Percentiles rank a stretch among this genome's conserved stretches.
phyloP scores from a whole-genome alignment of 2,113 vertebrate genomes.

The Psephotus haematonotus region DNA sequence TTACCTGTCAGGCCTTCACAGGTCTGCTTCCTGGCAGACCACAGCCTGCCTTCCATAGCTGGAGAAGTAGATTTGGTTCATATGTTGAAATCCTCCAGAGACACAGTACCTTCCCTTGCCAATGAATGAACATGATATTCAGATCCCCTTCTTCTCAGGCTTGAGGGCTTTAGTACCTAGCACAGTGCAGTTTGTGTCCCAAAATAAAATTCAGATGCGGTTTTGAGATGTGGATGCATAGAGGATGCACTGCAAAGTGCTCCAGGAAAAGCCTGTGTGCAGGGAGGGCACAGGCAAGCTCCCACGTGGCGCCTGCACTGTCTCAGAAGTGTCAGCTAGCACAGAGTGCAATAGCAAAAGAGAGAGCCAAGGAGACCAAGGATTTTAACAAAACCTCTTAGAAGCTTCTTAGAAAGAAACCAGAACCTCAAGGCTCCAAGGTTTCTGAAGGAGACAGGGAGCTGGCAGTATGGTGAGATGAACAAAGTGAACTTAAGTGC shows the following conservation, averaged over 20 bases:
- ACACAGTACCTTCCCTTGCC: background rate
- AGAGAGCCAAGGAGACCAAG: background rate
- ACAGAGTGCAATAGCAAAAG: background rate
- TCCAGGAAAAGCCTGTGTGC: background rate
- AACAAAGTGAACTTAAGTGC: background rate
- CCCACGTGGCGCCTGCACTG: accelerated
- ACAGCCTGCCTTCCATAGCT: background rate
- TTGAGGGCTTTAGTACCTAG: background rate
- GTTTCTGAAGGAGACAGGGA: background rate
- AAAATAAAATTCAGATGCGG: background rate
- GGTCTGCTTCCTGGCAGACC: background rate
- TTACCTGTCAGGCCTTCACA: background rate
- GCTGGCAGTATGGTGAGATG: background rate
- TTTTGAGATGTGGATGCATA: background rate
- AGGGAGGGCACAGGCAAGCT: background rate
- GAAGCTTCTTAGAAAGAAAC: background rate
- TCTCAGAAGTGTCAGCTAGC: background rate
- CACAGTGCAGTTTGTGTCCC: background rate
- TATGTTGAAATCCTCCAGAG: background rate
- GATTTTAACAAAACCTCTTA: background rate
- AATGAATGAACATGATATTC: background rate
- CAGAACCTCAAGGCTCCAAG: background rate
- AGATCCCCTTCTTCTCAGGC: background rate
- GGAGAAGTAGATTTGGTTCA: background rate
- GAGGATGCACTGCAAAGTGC: background rate